Evolutionary conservation across 2,888 invertebrate genomes (phyloP).

Genomic region (Dryobotodes eremita): DNA sequence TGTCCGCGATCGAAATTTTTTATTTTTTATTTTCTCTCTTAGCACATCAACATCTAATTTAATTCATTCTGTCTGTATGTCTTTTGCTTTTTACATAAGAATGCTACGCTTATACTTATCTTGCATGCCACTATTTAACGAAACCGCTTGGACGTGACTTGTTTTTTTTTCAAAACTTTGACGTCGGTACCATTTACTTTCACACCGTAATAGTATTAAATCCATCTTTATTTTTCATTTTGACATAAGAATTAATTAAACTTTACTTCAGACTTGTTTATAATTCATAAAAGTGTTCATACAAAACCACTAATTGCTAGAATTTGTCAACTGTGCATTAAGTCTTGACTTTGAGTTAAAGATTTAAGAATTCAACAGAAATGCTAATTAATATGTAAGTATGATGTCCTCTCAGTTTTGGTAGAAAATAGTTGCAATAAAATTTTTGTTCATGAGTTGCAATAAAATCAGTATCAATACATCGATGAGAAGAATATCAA

Average conservation of each 20-base stretch:
- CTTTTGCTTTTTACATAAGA: neutral
- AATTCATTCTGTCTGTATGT: neutral
- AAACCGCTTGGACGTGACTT: neutral
- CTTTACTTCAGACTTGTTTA: neutral
- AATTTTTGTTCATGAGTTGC: neutral
- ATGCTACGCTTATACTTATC: neutral
- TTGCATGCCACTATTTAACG: neutral
- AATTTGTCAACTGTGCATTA: neutral
- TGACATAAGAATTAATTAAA: neutral
- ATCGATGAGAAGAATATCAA: neutral
- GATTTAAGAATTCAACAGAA: neutral
- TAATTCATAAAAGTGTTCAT: neutral
- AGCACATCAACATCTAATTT: neutral
- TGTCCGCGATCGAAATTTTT: neutral
- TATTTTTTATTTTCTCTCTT: neutral
- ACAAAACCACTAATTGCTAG: neutral
- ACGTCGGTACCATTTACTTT: neutral
- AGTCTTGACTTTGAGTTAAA: neutral
- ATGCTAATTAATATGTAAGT: conserved; percentile 3
- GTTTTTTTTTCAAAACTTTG: neutral
- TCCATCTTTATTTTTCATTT: neutral
- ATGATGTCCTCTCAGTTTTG: neutral
- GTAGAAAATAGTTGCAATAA: neutral
- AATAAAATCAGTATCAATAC: neutral
- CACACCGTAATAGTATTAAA: neutral